These are phyloP conservation scores for Eulimnadia texana DNA, from an alignment of 1,140 invertebrate genomes.

Conservation along the genomic window DNA sequence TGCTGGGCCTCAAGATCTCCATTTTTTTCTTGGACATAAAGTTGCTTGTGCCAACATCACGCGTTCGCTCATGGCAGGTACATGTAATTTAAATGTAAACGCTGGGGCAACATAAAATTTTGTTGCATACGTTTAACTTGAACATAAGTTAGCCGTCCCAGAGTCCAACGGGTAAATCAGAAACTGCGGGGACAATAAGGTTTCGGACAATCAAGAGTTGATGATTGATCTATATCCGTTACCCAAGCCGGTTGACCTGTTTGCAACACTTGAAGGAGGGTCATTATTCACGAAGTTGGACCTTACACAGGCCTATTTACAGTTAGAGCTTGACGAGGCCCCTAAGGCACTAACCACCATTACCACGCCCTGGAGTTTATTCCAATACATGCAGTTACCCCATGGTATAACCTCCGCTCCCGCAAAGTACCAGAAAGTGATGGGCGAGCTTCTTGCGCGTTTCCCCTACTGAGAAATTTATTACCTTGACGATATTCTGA, in stretches of 20 bases:
- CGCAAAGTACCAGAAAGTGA: constrained; percentile 22
- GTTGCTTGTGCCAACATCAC: no score
- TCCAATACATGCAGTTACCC: not conserved
- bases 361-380: constrained; percentile 17
- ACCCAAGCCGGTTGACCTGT: constrained; percentile 26
- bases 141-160: no score
- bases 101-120: no score
- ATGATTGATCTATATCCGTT: constrained; percentile 25
- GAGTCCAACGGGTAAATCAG: constrained; percentile 26
- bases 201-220: constrained; percentile 28
- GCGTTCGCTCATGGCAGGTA: no score
- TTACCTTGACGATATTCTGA: constrained; percentile 21
- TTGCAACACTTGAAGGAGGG: constrained; percentile 23
- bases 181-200: constrained; percentile 28
- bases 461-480: not conserved
- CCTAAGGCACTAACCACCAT: constrained; percentile 25
- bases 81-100: no score
- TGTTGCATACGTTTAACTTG: no score
- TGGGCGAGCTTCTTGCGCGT: constrained; percentile 17
- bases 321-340: constrained; percentile 24
- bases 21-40: no score
- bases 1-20: no score
- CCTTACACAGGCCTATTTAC: constrained; percentile 25
- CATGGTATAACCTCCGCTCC: constrained; percentile 15
- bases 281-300: constrained; percentile 25